phyloP scores from a whole-genome alignment of 2,888 invertebrate species.

The Micoletzkya japonica region DNA sequence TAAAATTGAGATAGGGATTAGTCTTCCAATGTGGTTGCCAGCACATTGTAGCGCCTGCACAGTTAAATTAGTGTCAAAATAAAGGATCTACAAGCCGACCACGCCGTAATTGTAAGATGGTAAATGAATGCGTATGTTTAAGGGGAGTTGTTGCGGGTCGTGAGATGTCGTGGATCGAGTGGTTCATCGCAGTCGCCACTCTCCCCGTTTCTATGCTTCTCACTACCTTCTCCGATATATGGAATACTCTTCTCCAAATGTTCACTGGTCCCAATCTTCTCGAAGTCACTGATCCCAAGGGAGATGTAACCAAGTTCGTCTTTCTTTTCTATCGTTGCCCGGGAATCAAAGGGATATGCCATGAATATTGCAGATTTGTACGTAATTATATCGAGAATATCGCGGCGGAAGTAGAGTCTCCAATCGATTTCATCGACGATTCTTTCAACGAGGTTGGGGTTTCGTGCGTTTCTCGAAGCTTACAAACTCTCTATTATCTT shows the following conservation, averaged over 20 bases:
- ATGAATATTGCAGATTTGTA: conserved; percentile 13
- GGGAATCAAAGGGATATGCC: no score
- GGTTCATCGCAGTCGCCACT: conserved; percentile 31
- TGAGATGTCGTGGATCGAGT: conserved; percentile 32
- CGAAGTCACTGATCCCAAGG: conserved; percentile 20
- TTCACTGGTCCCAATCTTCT: not conserved
- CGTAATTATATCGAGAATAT: conserved; percentile 5
- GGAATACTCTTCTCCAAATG: not conserved
- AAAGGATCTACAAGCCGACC: no score
- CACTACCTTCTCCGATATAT: conserved; percentile 29
- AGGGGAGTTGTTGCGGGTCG: conserved; percentile 1
- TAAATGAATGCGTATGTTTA: no score
- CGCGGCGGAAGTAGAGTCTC: not conserved
- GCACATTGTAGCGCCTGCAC: no score
- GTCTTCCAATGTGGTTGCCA: no score
- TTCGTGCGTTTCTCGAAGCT: no score
- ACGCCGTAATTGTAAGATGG: no score
- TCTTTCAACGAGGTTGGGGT: conserved; percentile 4
- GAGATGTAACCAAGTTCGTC: conserved; percentile 18
- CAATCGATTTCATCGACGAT: not conserved
- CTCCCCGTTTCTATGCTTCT: conserved; percentile 32
- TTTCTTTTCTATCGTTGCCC: no score
- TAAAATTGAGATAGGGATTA: no score
- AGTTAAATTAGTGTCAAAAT: no score
- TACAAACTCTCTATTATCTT: not conserved